phyloP scores from a whole-genome alignment of 2,113 vertebrate genomes.

The Eleginops maclovinus region DNA sequence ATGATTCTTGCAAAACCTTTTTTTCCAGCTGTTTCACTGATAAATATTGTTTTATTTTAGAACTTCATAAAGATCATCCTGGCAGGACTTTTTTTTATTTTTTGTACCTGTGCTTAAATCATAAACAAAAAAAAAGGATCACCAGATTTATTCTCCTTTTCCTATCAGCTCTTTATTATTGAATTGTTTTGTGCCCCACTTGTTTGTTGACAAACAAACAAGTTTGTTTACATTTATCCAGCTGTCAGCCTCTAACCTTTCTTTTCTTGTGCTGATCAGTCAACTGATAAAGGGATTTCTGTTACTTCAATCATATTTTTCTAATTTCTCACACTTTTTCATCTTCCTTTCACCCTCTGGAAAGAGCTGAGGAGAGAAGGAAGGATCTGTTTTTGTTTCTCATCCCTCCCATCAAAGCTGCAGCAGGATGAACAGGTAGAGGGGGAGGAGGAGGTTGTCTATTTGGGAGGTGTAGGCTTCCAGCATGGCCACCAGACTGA shows the following conservation, averaged over 20 bases:
- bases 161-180: no score
- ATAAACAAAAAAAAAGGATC: no score
- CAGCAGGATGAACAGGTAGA: slow-evolving; percentile 95
- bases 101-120: no score
- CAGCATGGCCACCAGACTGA: slow-evolving; percentile 91
- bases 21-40: no score
- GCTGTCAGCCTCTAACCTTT: slow-evolving; percentile 9
- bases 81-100: no score
- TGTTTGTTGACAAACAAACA: slow-evolving; percentile 34
- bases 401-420: slow-evolving; percentile 84
- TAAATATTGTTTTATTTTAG: no score
- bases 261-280: slow-evolving; percentile 15
- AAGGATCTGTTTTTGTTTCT: neutral
- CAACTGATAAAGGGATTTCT: slow-evolving; percentile 9
- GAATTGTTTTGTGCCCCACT: neutral
- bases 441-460: slow-evolving; percentile 95
- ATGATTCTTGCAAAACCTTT: no score
- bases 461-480: slow-evolving; percentile 97
- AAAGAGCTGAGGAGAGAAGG: neutral
- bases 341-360: neutral
- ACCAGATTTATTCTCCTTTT: no score
- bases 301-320: neutral
- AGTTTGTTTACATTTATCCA: neutral
- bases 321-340: neutral
- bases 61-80: no score